Base-by-base conservation (phyloP, 2,888 invertebrate species). In the Drosophila emarginata region DNA sequence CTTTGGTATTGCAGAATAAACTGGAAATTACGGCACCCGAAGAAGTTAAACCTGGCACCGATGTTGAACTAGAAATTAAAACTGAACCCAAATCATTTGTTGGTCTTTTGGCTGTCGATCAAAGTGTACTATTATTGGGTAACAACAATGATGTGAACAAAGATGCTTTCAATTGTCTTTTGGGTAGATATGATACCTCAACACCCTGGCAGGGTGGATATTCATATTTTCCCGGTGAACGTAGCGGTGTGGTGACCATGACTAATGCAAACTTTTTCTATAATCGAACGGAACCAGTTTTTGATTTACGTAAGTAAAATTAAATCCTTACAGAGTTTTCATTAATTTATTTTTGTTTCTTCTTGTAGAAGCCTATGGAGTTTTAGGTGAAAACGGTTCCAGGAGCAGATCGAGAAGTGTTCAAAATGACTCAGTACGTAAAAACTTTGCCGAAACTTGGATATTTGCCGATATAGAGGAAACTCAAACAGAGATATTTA, bases 21-120 rank as follows among this genome's bases (percentile, higher is more conserved):
- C 94, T 96, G 36, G 94, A 95, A 6, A 93, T 96, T 4, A 93
- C 94, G 72, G 92, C 95, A 0, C 94, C 93, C n/a, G 92, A 93
- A 4, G 94, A 95, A 90, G 94, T 95, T 0, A 94, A 95, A 69
- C 98, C 98, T 0, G 96, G 96, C 58, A 94, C 95, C 12, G 93
- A 95, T 64, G 94, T 98, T 4, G 95, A 96, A 76, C 92, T 99
- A 6, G 93, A 94, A 5, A 95, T 98, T 15, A 93, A 94, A n/a
- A 96, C 98, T 0, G 96, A 95, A 82, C 95, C 97, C 0, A 95
- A 97, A 82, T 97, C 98, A 0, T 95, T 95, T 79, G 95, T 98
- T 2, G 98, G 97, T 0, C 92, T 99, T 6, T 92, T 98, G 75
- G 98, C 97, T 0, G 95, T 97, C 2, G 98, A 99, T 91, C 95